A percentile compares a stretch with the other conserved stretches of the same genome.
phyloP scores from a whole-genome alignment of 2,888 invertebrate species.

The Xanthia togata region DNA sequence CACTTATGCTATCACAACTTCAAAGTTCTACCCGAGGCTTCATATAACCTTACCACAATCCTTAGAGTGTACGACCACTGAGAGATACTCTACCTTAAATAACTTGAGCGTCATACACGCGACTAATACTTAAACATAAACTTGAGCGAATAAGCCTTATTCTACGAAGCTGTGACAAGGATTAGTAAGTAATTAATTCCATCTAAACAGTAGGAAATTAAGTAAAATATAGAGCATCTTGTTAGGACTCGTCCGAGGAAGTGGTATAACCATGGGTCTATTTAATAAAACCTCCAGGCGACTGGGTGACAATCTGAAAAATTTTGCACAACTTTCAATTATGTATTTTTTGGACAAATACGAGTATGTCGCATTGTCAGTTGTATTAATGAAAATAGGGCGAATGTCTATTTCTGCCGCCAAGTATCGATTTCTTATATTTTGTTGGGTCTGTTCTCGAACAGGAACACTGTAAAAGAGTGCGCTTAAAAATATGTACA shows the following conservation, averaged over 20 bases:
- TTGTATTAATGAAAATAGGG: not conserved
- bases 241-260: not conserved
- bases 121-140: no score
- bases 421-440: not conserved
- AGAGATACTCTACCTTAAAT: not conserved
- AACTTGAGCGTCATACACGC: not conserved
- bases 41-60: not conserved
- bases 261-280: not conserved
- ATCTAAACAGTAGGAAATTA: not conserved
- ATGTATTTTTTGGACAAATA: not conserved
- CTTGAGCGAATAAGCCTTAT: not conserved
- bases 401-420: not conserved
- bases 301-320: not conserved
- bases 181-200: not conserved
- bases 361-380: no score
- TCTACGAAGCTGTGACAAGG: not conserved
- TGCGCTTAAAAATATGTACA: not conserved
- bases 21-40: not conserved
- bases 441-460: not conserved
- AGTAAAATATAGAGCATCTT: not conserved
- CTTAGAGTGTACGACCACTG: not conserved
- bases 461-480: not conserved
- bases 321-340: not conserved
- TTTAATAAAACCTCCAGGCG: not conserved
- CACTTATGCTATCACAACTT: constrained; percentile 22